These are phyloP conservation scores for Uropsilus gracilis DNA, from an alignment of 2,113 vertebrate genomes.

Conservation along the genomic window DNA sequence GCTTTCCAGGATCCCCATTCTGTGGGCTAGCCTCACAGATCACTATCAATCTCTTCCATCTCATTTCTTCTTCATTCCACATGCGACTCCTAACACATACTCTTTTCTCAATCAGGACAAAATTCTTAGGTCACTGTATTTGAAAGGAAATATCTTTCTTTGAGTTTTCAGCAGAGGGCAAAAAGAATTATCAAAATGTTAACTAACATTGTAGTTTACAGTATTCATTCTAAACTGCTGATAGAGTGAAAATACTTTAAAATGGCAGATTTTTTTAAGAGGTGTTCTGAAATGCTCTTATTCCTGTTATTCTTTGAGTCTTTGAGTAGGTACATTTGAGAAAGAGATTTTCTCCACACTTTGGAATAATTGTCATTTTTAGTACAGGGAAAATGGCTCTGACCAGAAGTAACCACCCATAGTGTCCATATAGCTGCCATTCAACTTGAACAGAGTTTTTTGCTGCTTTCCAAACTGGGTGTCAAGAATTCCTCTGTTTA, in stretches of 20 bases:
- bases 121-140: not conserved
- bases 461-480: constrained; percentile 7
- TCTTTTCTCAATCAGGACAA: not conserved
- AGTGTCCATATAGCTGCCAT: not conserved
- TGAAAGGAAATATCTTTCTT: not conserved
- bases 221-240: not conserved
- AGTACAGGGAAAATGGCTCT: not conserved
- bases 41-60: too few relatives aligned
- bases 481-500: not conserved
- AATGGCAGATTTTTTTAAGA: not conserved
- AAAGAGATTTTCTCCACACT: not conserved
- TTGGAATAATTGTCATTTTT: not conserved
- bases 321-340: not conserved
- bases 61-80: too few relatives aligned
- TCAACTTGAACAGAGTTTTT: not conserved
- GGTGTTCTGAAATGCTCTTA: not conserved
- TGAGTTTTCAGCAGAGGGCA: not conserved
- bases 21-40: too few relatives aligned
- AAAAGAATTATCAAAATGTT: not conserved
- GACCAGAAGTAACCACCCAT: not conserved
- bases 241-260: too few relatives aligned
- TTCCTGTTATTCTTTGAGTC: not conserved
- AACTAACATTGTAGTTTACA: not conserved
- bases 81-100: too few relatives aligned
- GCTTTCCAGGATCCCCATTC: too few relatives aligned